Evolutionary conservation across 2,113 vertebrate species (phyloP).

Genomic region (Mirza zaza): DNA sequence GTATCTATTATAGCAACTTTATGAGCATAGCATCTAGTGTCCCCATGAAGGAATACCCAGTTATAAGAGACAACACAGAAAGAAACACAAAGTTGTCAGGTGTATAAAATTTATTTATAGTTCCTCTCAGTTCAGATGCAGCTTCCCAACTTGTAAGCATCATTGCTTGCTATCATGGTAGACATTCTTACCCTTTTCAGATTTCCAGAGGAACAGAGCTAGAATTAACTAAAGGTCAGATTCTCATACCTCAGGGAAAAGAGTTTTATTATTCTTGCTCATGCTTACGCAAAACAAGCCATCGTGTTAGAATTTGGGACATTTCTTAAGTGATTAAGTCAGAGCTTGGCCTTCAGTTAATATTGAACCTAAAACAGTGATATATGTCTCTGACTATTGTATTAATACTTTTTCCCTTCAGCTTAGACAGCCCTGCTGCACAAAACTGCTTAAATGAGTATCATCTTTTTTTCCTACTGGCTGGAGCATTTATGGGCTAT

Average conservation of each 20-base stretch:
- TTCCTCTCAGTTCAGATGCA: neutral
- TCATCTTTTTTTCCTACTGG: conserved; percentile 91
- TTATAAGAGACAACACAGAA: neutral
- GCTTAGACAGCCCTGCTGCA: conserved; percentile 63
- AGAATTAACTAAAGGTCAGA: neutral
- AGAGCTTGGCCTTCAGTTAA: conserved; percentile 51
- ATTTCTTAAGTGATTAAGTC: conserved; percentile 53
- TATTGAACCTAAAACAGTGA: conserved; percentile 13
- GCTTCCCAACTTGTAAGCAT: neutral
- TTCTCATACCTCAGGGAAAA: neutral
- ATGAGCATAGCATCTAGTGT: neutral
- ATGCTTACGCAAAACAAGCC: neutral
- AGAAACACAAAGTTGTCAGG: neutral
- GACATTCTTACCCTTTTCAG: neutral
- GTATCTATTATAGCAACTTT: neutral
- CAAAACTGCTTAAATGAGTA: conserved; percentile 93
- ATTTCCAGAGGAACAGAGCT: conserved; percentile 21
- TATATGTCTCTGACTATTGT: conserved; percentile 1
- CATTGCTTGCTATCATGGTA: neutral
- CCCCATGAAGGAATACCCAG: neutral
- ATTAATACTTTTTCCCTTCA: conserved; percentile 66
- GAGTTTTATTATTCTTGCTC: conserved; percentile 7
- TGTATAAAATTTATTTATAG: neutral
- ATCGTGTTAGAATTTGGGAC: conserved; percentile 35
- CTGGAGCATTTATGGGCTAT: conserved; percentile 94